A percentile compares a stretch with the other conserved stretches of the same genome.
phyloP scores from a whole-genome alignment of 2,113 vertebrate genomes.

The Ceyx margarethae region DNA sequence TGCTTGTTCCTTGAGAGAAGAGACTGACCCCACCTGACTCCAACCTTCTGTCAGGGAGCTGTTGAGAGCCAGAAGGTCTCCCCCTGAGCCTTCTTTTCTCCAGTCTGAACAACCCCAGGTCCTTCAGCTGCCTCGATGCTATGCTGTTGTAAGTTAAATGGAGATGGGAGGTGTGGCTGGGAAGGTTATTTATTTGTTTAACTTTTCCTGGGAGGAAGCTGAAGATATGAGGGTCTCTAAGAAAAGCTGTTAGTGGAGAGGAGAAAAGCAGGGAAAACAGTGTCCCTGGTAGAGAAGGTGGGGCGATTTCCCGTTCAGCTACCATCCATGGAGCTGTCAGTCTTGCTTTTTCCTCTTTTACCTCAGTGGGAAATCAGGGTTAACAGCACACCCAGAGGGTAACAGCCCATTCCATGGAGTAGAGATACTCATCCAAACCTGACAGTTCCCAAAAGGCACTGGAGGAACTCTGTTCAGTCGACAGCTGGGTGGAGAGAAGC shows the following conservation, averaged over 20 bases:
- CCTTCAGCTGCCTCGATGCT: background rate
- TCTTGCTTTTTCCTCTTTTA: background rate
- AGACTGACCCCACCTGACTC: background rate
- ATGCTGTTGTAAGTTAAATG: background rate
- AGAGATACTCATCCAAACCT: conserved; percentile 43
- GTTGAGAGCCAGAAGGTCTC: background rate
- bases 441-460: conserved; percentile 32
- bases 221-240: background rate
- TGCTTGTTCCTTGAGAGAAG: background rate
- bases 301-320: background rate
- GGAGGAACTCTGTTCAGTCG: conserved; percentile 4
- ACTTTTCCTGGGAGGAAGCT: background rate
- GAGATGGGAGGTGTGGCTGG: fast-evolving
- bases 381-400: conserved; percentile 1
- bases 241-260: background rate
- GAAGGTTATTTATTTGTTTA: background rate
- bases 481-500: background rate
- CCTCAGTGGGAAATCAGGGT: conserved; percentile 44
- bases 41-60: background rate
- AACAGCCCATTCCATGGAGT: conserved; percentile 11
- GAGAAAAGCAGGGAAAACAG: background rate
- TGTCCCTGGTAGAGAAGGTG: background rate
- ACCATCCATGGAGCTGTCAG: background rate
- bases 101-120: background rate
- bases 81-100: background rate